Evolutionary conservation across 2,113 vertebrate genomes (phyloP).

Genomic region (Pygoscelis adeliae): DNA sequence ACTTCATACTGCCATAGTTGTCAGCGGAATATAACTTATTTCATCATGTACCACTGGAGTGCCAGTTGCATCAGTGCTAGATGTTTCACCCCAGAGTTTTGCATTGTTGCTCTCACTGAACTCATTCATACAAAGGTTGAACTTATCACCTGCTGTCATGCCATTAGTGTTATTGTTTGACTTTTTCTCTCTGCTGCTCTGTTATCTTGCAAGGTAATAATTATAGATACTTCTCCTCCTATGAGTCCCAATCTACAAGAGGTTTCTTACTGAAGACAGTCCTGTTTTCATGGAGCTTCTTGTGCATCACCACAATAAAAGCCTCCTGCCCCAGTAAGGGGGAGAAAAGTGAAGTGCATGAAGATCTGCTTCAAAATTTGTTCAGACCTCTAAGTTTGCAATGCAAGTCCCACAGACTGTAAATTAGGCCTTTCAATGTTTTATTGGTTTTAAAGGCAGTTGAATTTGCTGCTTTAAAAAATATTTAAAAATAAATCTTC

Average conservation of each 20-base stretch:
- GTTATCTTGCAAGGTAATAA: background rate
- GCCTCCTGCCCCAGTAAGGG: background rate
- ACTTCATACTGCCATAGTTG: background rate
- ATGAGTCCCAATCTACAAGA: background rate
- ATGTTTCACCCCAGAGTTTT: background rate
- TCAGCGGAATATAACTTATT: background rate
- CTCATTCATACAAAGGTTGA: background rate
- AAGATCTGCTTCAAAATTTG: background rate
- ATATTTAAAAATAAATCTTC: background rate
- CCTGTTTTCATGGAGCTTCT: background rate
- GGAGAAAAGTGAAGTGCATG: background rate
- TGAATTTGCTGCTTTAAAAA: background rate
- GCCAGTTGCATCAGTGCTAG: background rate
- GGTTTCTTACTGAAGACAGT: background rate
- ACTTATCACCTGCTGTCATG: background rate
- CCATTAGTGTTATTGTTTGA: background rate
- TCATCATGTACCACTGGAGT: background rate
- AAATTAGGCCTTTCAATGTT: background rate
- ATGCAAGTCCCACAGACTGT: background rate
- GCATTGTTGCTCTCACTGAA: background rate
- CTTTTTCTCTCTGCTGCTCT: background rate
- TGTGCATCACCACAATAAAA: background rate
- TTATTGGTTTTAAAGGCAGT: background rate
- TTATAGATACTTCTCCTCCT: background rate
- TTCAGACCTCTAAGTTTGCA: background rate